phyloP scores from a whole-genome alignment of 35 echinoderm and acorn worm species.

The Chiridota heheva region DNA sequence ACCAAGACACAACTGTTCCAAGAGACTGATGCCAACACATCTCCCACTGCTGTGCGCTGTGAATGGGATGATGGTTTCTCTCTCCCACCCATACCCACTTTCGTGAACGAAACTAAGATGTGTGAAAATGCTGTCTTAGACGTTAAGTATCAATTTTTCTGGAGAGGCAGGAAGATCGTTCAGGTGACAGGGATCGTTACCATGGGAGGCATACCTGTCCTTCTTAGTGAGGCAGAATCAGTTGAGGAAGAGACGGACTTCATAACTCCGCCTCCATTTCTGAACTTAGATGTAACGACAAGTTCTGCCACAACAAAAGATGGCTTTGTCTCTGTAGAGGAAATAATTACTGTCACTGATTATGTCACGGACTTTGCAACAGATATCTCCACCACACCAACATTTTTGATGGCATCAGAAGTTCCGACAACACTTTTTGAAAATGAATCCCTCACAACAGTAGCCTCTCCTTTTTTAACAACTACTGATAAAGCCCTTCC shows the following conservation, averaged over 20 bases:
- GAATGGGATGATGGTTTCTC: slow-evolving; percentile 94
- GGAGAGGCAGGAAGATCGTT: slow-evolving; percentile 67
- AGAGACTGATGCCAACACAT: neutral
- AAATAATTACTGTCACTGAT: slow-evolving; percentile 36
- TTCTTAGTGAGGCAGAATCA: neutral
- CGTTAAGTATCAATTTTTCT: slow-evolving; percentile 77
- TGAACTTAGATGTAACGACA: neutral
- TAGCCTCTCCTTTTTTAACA: neutral
- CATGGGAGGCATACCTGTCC: slow-evolving; percentile 52
- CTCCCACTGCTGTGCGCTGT: slow-evolving; percentile 36
- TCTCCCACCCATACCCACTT: slow-evolving; percentile 58
- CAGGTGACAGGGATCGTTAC: slow-evolving; percentile 37
- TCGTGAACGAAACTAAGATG: slow-evolving; percentile 50
- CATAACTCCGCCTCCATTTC: slow-evolving; percentile 24
- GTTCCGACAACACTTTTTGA: neutral
- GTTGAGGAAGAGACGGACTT: slow-evolving; percentile 33
- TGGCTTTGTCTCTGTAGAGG: slow-evolving; percentile 9
- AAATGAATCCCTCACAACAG: neutral
- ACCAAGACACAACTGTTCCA: slow-evolving; percentile 58
- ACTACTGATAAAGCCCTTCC: slow-evolving; percentile 5
- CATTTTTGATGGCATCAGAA: no score
- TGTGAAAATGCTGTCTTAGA: slow-evolving; percentile 78
- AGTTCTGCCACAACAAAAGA: neutral
- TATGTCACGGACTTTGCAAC: slow-evolving; percentile 32
- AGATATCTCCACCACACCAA: neutral